Conservation (phyloP, 1,140 invertebrate species). For the Drosophila sp. region DNA sequence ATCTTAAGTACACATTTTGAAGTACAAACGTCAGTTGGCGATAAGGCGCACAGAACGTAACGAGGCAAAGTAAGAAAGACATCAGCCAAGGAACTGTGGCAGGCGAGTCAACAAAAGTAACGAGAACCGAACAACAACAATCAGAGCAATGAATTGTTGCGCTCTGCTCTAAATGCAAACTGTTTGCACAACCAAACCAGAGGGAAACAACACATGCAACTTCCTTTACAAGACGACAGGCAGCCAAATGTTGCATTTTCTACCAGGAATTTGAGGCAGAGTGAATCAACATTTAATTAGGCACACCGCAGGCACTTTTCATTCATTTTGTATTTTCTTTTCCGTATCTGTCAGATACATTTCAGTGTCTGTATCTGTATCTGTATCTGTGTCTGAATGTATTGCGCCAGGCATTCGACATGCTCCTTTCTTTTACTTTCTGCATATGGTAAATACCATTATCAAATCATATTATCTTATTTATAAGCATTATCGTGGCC, state of each 20-base stretch:
- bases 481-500: conserved; percentile 84
- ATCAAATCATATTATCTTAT: conserved; percentile 84
- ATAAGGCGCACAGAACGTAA: conserved; percentile 57
- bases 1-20: conserved; percentile 83
- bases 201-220: conserved; percentile 5
- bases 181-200: conserved; percentile 61
- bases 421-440: conserved; percentile 68
- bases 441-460: conserved; percentile 84
- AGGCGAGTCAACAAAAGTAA: conserved; percentile 65
- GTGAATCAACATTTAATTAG: conserved; percentile 43
- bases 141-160: conserved; percentile 56
- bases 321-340: background rate
- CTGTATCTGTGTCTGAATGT: background rate
- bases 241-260: conserved; percentile 24
- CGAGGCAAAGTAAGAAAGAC: conserved; percentile 55
- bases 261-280: conserved; percentile 43
- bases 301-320: conserved; percentile 33
- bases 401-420: conserved; percentile 1
- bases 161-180: conserved; percentile 70
- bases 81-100: conserved; percentile 50
- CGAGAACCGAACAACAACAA: conserved; percentile 38
- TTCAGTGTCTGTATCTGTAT: background rate
- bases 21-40: conserved; percentile 82
- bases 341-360: conserved; percentile 18
- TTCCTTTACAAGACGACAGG: background rate